These are phyloP conservation scores for Synanthedon myopaeformis DNA, from an alignment of 2,888 invertebrate species.

Conservation along the genomic window DNA sequence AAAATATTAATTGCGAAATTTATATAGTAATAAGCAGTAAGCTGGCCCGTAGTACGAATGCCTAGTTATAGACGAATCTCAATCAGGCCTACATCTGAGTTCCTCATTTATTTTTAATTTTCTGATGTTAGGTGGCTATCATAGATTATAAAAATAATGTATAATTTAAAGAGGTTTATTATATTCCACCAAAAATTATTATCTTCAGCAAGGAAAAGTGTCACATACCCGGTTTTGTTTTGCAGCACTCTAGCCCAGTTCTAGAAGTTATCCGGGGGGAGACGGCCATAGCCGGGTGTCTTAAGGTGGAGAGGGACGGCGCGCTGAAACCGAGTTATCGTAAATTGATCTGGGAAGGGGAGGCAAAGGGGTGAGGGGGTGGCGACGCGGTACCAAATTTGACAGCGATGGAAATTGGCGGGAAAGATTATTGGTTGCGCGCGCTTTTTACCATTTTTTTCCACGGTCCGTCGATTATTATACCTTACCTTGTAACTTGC, in stretches of 20 bases:
- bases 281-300: constrained; percentile 54
- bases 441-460: constrained; percentile 19
- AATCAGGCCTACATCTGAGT: no score
- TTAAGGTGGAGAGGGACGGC: constrained; percentile 66
- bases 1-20: no score
- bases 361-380: constrained; percentile 37
- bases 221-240: constrained; percentile 30
- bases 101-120: no score
- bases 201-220: constrained; percentile 3
- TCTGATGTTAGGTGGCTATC: no score
- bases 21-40: no score
- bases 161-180: no score
- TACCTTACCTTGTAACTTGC: no score
- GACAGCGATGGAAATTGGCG: constrained; percentile 71
- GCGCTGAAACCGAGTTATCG: constrained; percentile 61
- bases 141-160: no score
- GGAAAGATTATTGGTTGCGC: constrained; percentile 61
- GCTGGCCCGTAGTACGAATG: no score
- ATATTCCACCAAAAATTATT: no score
- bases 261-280: constrained; percentile 60
- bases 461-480: background rate
- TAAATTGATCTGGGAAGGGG: constrained; percentile 64
- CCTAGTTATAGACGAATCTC: no score
- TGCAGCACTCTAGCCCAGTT: constrained; percentile 39
- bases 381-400: constrained; percentile 59